A percentile compares a stretch with the other conserved stretches of the same genome.
Evolutionary conservation across 2,797 vertebrate genomes (phyloP).

Genomic region (Scolopax bukidnonensis): DNA sequence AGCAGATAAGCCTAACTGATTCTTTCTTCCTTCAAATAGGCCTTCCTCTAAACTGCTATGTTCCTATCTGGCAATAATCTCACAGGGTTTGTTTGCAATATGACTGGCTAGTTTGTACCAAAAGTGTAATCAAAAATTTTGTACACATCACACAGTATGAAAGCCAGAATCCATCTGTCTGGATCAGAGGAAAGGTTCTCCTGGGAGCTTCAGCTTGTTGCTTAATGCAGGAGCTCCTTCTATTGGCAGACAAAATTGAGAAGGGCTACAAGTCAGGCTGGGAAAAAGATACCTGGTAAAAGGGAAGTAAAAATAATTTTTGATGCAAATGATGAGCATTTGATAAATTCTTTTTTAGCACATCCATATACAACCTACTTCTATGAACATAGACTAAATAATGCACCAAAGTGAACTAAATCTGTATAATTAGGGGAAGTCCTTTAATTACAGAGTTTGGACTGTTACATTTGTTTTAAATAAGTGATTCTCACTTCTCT

Average conservation of each 20-base stretch:
- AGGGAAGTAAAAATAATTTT: neutral
- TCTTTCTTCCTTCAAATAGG: neutral
- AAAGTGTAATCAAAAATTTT: slow-evolving; percentile 38
- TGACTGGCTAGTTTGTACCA: neutral
- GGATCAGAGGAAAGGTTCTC: neutral
- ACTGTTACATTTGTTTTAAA: neutral
- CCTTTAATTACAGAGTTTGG: neutral
- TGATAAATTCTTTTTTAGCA: neutral
- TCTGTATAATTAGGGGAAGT: neutral
- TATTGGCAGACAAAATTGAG: slow-evolving; percentile 7
- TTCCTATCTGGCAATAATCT: neutral
- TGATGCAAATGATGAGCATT: neutral
- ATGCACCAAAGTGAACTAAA: neutral
- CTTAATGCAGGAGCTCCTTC: slow-evolving; percentile 60
- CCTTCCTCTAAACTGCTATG: neutral
- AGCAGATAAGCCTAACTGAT: neutral
- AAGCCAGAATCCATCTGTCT: neutral
- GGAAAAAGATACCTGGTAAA: neutral
- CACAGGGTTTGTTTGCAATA: neutral
- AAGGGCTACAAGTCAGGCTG: neutral
- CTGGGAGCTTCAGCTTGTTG: neutral
- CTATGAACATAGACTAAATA: neutral
- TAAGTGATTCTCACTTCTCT: neutral
- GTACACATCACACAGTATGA: neutral
- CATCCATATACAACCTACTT: neutral